Base-by-base conservation (phyloP, 64 coral and sea anemone species). In the Trachythela sp. region DNA sequence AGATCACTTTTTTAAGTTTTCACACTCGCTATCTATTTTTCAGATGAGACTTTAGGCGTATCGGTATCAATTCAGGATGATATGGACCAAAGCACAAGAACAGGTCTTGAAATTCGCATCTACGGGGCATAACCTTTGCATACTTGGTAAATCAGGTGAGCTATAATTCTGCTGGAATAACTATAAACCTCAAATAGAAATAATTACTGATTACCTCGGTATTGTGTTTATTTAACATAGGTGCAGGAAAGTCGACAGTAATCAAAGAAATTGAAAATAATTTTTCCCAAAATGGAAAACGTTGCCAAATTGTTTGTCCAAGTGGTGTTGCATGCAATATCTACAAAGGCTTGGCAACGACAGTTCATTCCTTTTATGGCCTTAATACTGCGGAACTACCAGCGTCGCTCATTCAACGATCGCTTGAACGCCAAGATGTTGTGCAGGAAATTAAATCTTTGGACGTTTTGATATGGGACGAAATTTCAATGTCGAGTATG, bases 331-430 rank as follows among this genome's bases (percentile, higher is more conserved):
- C 71, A 1, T 52, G 71, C 17, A 84, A 45, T 33, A 49, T 84
- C 7, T 92, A 92, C 45, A 9, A 77, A 10, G 31, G 71, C 58
- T 40, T 80, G n/a, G 68, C 68, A 26, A 72, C 1, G 68, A 72
- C 68, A 31, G 75, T 88, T 24, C 72, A 92, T 37, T 88, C 85
- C 22, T 24, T 54, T 10, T 92, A 83, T 84, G 91, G 91, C 1
- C 32, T 84, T 7, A 8, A 70, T 4, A 87, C 48, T 7, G 85
- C 90, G 9, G 90, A 92, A 22, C 70, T 92, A 18, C 67, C 85
- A 17, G 67, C 26, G 0, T 15, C 17, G 30, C 9, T 92, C 31
- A 22, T 83, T 3, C 34, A 83, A 35, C 24, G 90, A 27, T 37
- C 36, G 31, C 38, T 40, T 20, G 15, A 39, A 48, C 38, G 70